Evolutionary conservation across 1,140 invertebrate genomes (phyloP), one percentile per base, ranked within the genome.

Genomic region (Aphelenchoides fujianensis): DNA sequence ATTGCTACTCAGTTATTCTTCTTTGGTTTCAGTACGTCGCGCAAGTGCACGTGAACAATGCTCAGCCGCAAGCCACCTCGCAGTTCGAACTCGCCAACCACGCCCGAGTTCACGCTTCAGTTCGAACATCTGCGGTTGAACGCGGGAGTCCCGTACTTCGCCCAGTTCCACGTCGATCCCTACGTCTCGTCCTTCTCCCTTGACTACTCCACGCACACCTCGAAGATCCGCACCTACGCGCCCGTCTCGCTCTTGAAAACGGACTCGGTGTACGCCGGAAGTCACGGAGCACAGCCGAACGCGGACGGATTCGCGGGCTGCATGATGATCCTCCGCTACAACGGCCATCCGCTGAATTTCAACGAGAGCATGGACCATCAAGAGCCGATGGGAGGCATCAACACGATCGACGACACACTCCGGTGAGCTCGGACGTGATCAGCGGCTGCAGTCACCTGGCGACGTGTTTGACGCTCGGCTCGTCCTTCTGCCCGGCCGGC

Each of bases 401-500:
- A 64, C 31, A 12, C 23, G 30, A n/a, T 66, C 7, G 63, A 66
- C 27, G 36, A 66, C 27, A 36, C 16, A 31, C 19, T 61, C 63
- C n/a, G 71, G 34, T 3, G 68, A 72, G 54, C 36, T 35, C 1
- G 61, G 80, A 71, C 9, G 74, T 77, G 32, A 55, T 52, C 27
- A 57, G 68, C 27, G 74, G 76, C 12, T 81, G 77, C 59, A 35
- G 63, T 31, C 41, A 80, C n/a, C 36, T 72, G 2, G 53, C 79
- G 32, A 82, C 74, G 2, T 84, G 81, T 73, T 72, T 68, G 32
- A 59, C 67, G 9, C 63, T 84, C 3, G 63, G 68, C 2, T 16
- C 57, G 19, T 5, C 48, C 1, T 82, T 77, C 62, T 83, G 82
- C 63, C 73, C 78, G n/a, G 57, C 52, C 27, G 71, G 71, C 5